phyloP scores from a whole-genome alignment of 2,797 vertebrate species.

The Schizopygopsis malacanthus region DNA sequence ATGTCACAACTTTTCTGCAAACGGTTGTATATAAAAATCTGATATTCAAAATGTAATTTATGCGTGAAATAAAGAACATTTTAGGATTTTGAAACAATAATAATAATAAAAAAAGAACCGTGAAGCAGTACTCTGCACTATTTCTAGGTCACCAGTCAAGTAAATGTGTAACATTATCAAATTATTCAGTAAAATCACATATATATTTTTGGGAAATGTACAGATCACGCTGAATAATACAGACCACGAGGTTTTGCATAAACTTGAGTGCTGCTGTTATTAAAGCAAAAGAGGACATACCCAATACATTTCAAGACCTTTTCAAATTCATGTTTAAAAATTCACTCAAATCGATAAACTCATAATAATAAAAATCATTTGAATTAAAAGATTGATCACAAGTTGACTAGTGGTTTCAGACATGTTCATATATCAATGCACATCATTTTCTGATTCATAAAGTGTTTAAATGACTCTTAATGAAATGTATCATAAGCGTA shows the following conservation, averaged over 20 bases:
- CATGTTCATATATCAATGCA: background rate
- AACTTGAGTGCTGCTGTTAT: background rate
- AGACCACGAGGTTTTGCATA: background rate
- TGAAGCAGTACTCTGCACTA: background rate
- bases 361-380: background rate
- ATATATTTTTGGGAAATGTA: background rate
- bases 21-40: background rate
- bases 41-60: background rate
- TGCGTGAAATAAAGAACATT: background rate
- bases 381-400: background rate
- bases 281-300: background rate
- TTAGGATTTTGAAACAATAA: background rate
- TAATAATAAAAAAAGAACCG: too few relatives aligned
- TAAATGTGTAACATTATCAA: background rate
- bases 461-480: background rate
- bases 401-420: background rate
- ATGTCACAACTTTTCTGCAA: background rate
- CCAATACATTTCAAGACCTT: background rate
- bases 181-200: background rate
- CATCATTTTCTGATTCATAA: background rate
- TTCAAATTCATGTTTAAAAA: background rate
- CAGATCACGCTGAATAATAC: background rate
- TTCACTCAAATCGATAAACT: background rate
- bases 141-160: background rate
- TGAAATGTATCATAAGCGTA: background rate